Evolutionary conservation across 2,888 invertebrate genomes (phyloP).

Genomic region (Scaeva pyrastri): DNA sequence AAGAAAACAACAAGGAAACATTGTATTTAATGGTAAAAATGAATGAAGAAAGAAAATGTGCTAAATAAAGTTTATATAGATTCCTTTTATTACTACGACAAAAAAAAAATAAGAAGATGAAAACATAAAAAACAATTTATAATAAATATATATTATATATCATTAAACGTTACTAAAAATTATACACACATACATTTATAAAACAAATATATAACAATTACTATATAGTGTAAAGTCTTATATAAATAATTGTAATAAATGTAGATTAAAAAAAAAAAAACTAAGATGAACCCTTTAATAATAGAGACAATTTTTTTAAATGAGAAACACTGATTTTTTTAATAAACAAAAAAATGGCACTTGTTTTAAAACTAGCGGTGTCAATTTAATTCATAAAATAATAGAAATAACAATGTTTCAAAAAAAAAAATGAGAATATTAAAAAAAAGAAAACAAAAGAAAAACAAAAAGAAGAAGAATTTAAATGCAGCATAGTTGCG

Average conservation of each 20-base stretch:
- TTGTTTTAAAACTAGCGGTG: conserved; percentile 16
- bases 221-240: conserved; percentile 71
- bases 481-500: conserved; percentile 72
- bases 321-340: conserved; percentile 53
- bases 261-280: conserved; percentile 60
- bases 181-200: conserved; percentile 67
- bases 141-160: conserved; percentile 53
- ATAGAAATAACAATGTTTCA: conserved; percentile 23
- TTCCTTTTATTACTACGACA: conserved; percentile 46
- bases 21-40: conserved; percentile 28
- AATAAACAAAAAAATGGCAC: conserved; percentile 26
- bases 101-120: not conserved
- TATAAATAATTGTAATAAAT: conserved; percentile 76
- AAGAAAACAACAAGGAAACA: not conserved
- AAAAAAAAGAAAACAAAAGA: too few relatives aligned
- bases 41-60: conserved; percentile 62
- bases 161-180: conserved; percentile 64
- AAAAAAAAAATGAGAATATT: conserved; percentile 5
- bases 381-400: conserved; percentile 43
- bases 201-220: conserved; percentile 63
- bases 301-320: conserved; percentile 50
- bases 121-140: conserved; percentile 16
- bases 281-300: conserved; percentile 5
- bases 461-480: conserved; percentile 48
- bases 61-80: conserved; percentile 67